Evolutionary conservation across 2,888 invertebrate genomes (phyloP).

Genomic region (Spilosoma lubricipeda): DNA sequence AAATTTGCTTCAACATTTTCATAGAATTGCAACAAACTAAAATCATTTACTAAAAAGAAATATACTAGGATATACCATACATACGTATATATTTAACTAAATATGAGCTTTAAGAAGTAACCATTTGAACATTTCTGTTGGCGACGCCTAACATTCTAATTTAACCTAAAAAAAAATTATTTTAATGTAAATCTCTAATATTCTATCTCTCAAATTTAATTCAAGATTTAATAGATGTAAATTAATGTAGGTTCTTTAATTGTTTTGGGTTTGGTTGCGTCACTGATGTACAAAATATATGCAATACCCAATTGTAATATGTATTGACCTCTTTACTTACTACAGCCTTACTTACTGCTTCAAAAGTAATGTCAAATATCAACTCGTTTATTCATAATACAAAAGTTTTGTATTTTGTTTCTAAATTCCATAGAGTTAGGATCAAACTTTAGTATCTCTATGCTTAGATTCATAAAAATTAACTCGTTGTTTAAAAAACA

Average conservation of each 20-base stretch:
- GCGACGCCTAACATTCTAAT: neutral
- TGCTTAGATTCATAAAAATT: too few relatives aligned
- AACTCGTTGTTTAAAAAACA: neutral
- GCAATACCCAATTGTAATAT: neutral
- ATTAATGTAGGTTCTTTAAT: neutral
- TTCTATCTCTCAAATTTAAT: neutral
- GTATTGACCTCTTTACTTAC: neutral
- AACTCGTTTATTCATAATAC: too few relatives aligned
- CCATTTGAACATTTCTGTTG: neutral
- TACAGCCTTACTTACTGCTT: neutral
- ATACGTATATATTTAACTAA: neutral
- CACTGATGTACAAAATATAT: neutral
- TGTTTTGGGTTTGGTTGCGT: neutral
- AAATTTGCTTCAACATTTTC: conserved; percentile 28
- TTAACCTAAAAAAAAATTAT: neutral
- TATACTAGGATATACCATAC: neutral
- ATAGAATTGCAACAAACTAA: neutral
- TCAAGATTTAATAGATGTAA: neutral
- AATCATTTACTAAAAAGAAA: neutral
- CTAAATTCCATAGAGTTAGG: neutral
- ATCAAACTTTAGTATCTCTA: neutral
- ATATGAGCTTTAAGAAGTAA: neutral
- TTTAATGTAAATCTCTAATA: neutral
- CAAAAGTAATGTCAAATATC: too few relatives aligned
- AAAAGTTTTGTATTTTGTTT: neutral